Base-by-base conservation (phyloP, 2,888 invertebrate genomes). In the Cephus spinipes region DNA sequence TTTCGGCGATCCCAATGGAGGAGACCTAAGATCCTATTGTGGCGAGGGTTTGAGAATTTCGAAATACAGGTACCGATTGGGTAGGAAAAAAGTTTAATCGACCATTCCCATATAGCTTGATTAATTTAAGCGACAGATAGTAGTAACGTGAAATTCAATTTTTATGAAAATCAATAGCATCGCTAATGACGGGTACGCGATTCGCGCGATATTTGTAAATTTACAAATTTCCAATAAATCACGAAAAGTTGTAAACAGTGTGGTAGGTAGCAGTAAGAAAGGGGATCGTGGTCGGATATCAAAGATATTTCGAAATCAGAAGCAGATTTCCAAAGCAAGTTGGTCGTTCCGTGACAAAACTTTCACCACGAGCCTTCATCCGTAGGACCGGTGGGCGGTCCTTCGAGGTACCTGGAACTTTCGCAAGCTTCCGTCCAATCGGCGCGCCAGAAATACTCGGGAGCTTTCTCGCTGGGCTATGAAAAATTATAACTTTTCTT, bases 401-500 rank as follows among this genome's bases (percentile, higher is more conserved):
- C 89, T 85, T 82, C 81, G 84, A 85, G 83, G 83, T 88, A 90
- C 88, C 89, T 89, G 88, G 73, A 89, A 89, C 87, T 90, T 89
- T 90, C 85, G 87, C 87, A 87, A 88, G 88, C 87, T 87, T 86
- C 78, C 86, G 85, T 83, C 90, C 90, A 90, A 90, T 90, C 82
- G 79, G 83, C 78, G 81, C 71, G 32, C 71, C 32, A 33, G 31
- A 71, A 33, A 71, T 9, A 71, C 71, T 31, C 71, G 71, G 31
- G 71, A 33, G 32, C 32, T 33, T 76, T 73, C 69, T 73, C 69
- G 31, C 74, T 75, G 76, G 73, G 73, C 77, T 79, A 78, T 76
- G 83, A 84, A 85, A 86, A 85, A 86, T 83, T 82, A 83, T 81
- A 86, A 87, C 84, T 86, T 87, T 85, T 81, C 76, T 81, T 82